Conservation (phyloP, 1,140 invertebrate genomes). For the Leptinotarsa undecemlineata region DNA sequence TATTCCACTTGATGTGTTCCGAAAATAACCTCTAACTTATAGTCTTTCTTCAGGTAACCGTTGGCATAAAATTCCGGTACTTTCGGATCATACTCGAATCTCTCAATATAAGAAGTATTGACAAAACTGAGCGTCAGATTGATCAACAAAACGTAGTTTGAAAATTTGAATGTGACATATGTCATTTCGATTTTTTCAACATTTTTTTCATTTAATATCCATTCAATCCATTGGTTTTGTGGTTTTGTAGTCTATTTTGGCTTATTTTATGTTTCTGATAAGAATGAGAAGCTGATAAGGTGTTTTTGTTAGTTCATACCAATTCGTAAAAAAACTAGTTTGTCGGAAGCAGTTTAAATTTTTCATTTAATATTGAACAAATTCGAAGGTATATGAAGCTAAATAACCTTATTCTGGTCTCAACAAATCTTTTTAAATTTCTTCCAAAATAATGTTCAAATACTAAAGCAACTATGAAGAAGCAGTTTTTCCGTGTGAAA, state of each 20-base stretch:
- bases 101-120: too few relatives aligned
- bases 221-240: too few relatives aligned
- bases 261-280: constrained; percentile 4
- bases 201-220: too few relatives aligned
- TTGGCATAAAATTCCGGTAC: too few relatives aligned
- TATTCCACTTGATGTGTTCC: too few relatives aligned
- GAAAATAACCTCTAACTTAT: too few relatives aligned
- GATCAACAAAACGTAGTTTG: too few relatives aligned
- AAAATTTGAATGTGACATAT: too few relatives aligned
- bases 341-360: not conserved
- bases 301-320: not conserved
- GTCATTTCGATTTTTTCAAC: too few relatives aligned
- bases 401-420: constrained; percentile 6
- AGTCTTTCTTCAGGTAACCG: too few relatives aligned
- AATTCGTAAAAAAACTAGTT: not conserved
- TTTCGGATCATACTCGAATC: too few relatives aligned
- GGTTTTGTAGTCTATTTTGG: not conserved
- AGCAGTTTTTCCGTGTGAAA: constrained; percentile 86
- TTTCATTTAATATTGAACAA: not conserved
- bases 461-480: constrained; percentile 66
- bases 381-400: not conserved
- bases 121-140: too few relatives aligned
- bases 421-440: not conserved
- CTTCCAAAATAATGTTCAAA: constrained; percentile 1
- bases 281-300: constrained; percentile 4